These are phyloP conservation scores for Bilobella aurantiaca DNA, from an alignment of 1,140 invertebrate species.

Conservation along the genomic window DNA sequence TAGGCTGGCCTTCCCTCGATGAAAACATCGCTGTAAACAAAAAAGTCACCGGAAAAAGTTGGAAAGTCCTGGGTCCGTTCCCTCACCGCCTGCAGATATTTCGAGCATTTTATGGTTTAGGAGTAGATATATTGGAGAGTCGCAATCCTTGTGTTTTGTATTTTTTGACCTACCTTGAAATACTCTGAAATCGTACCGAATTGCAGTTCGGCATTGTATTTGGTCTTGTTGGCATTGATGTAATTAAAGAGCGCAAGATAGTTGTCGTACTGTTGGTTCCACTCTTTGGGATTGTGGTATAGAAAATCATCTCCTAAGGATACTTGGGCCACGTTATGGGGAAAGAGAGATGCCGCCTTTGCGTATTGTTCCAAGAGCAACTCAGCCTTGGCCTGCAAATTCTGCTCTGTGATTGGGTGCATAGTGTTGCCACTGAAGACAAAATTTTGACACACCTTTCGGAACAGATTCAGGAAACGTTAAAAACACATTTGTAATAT, in stretches of 20 bases:
- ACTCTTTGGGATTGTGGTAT: slow-evolving; percentile 73
- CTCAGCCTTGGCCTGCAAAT: slow-evolving; percentile 73
- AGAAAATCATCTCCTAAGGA: slow-evolving; percentile 86
- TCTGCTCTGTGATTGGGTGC: slow-evolving; percentile 67
- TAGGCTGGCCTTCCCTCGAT: slow-evolving; percentile 81
- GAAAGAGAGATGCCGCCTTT: slow-evolving; percentile 72
- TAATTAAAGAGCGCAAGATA: slow-evolving; percentile 78
- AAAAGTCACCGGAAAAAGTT: slow-evolving; percentile 83
- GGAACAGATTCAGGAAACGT: too few relatives aligned
- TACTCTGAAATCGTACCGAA: slow-evolving; percentile 87
- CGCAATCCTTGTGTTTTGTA: too few relatives aligned
- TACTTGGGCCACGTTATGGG: slow-evolving; percentile 79
- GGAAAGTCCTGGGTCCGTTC: slow-evolving; percentile 57
- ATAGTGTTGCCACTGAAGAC: slow-evolving; percentile 74
- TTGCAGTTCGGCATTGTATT: slow-evolving; percentile 61
- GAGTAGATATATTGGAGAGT: too few relatives aligned
- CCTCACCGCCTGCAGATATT: slow-evolving; percentile 28
- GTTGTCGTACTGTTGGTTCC: slow-evolving; percentile 84
- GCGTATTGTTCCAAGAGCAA: slow-evolving; percentile 75
- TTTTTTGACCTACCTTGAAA: slow-evolving; percentile 67
- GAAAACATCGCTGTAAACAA: slow-evolving; percentile 91
- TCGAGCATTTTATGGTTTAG: too few relatives aligned
- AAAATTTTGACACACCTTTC: slow-evolving; percentile 71
- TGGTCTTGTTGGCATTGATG: slow-evolving; percentile 61
- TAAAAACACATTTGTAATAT: too few relatives aligned